Conservation (phyloP, 2,113 vertebrate genomes). For the Aplodontia rufa region DNA sequence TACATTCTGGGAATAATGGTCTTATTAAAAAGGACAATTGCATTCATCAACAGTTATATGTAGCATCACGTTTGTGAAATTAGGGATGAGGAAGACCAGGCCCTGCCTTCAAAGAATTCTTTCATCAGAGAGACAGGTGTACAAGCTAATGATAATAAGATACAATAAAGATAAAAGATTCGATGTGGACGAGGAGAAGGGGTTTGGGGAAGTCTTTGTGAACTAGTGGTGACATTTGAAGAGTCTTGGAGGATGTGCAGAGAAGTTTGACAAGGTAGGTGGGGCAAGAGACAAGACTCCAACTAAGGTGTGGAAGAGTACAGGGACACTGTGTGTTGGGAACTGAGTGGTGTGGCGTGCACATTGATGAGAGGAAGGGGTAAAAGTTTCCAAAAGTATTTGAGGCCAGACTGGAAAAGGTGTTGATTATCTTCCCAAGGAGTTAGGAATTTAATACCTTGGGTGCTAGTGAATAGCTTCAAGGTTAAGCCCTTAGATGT, state of each 20-base stretch:
- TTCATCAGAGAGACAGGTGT: conserved; percentile 36
- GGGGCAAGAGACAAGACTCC: neutral
- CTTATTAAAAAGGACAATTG: neutral
- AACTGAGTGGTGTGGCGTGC: neutral
- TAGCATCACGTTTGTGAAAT: conserved; percentile 31
- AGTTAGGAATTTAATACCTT: neutral
- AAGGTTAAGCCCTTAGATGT: neutral
- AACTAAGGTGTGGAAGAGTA: neutral
- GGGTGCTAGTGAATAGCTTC: neutral
- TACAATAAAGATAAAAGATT: neutral
- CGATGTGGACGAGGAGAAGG: neutral
- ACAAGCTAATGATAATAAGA: neutral
- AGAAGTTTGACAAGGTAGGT: neutral
- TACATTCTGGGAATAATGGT: neutral
- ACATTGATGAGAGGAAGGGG: no score
- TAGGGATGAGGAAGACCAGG: neutral
- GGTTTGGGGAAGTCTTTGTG: neutral
- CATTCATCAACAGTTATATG: neutral
- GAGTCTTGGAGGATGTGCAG: neutral
- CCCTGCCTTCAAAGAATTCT: neutral
- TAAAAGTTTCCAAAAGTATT: neutral
- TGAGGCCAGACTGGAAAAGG: neutral
- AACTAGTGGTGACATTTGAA: neutral
- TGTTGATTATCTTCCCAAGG: neutral
- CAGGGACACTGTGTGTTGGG: neutral